phyloP scores from a whole-genome alignment of 2,113 vertebrate species.

The Tachysurus fulvidraco region DNA sequence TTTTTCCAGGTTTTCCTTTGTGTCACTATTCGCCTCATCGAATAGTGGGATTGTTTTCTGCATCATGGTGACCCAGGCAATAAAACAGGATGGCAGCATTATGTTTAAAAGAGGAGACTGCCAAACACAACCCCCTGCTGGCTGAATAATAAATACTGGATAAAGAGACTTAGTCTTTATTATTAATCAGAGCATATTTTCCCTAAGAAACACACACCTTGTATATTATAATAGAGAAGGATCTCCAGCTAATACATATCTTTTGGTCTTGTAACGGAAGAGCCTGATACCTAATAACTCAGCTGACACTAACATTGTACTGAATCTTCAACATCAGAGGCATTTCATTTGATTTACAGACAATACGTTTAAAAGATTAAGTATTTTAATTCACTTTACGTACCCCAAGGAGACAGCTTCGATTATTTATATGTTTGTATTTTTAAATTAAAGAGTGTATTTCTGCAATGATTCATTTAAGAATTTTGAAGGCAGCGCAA shows the following conservation, averaged over 20 bases:
- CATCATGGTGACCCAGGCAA: conserved; percentile 65
- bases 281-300: neutral
- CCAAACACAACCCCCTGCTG: conserved; percentile 38
- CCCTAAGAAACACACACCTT: neutral
- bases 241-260: conserved; percentile 3
- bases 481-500: neutral
- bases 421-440: conserved; percentile 12
- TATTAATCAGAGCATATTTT: neutral
- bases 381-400: conserved; percentile 13
- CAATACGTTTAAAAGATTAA: neutral
- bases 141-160: conserved; percentile 32
- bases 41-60: conserved; percentile 61
- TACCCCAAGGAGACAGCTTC: neutral
- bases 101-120: conserved; percentile 56
- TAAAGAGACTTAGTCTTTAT: neutral
- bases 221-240: conserved; percentile 11
- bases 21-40: conserved; percentile 45
- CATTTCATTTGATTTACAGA: conserved; percentile 14
- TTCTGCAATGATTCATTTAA: conserved; percentile 1
- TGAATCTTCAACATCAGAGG: conserved; percentile 6
- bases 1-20: conserved; percentile 69
- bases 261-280: conserved; percentile 11
- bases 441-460: neutral
- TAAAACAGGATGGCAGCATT: conserved; percentile 53
- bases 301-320: conserved; percentile 27